Evolutionary conservation across 64 coral and sea anemone genomes (phyloP), one percentile per base, ranked within the genome.

Genomic region (Acropora yongei): DNA sequence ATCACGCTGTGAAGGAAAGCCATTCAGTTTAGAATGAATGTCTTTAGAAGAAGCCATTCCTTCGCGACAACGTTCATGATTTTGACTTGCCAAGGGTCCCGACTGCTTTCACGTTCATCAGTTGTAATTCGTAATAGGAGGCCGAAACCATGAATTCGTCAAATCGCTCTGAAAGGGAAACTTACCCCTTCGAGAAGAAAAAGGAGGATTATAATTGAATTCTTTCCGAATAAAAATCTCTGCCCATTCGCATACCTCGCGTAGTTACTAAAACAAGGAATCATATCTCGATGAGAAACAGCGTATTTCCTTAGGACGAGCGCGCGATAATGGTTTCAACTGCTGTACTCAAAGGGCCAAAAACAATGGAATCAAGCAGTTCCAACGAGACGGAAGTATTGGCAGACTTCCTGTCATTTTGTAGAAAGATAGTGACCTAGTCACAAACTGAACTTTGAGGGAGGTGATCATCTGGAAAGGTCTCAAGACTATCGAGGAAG

Each of bases 151-250:
- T 44, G 19, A 8, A 44, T 77, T 77, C 12, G 44, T 49, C 42
- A 77, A 77, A 48, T 49, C 42, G 75, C 13, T 5, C 42, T 77
- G 75, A 48, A 77, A 77, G 42, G 75, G 75, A 77, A 49, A 77
- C 44, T 16, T 47, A 3, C 1, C 18, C 8, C 8, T 0, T 41
- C 8, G 8, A 1, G 49, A 0, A 45, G 18, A 9, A 45, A 81
- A 41, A 44, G 14, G 7, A 17, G 66, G 42, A 80, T 71, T 72
- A 63, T 90, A 80, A 20, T 90, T 90, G 14, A 80, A 53, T 72
- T 90, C 88, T 16, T 90, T 63, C 12, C 6, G 40, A 39, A 90
- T 41, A 41, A 49, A 90, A 51, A 78, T 78, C 65, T 71, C 78
- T 61, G 78, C 66, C 47, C 17, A 51, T 2, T 90, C 88, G 16